Evolutionary conservation across 2,113 vertebrate species (phyloP).

Genomic region (Mesembrinibis cayennensis): DNA sequence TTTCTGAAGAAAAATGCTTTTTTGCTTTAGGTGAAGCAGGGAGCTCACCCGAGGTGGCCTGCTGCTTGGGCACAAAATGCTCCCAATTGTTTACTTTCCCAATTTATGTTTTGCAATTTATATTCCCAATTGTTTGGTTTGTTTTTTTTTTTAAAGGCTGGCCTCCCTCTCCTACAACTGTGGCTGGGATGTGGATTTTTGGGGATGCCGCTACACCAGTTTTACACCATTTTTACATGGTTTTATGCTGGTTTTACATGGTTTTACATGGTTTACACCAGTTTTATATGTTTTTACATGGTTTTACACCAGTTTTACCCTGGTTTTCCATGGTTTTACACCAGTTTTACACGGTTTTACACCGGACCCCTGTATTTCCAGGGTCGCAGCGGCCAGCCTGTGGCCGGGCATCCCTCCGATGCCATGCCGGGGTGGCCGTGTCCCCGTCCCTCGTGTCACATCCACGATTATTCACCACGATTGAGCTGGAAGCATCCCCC

Average conservation of each 20-base stretch:
- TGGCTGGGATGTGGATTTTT: not conserved
- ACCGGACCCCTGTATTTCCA: not conserved
- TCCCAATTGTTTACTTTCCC: not conserved
- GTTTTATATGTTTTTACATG: not conserved
- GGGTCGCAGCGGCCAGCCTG: not conserved
- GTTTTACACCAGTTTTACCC: not conserved
- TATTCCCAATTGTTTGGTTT: no score
- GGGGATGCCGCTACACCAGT: not conserved
- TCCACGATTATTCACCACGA: not conserved
- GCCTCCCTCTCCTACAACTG: not conserved
- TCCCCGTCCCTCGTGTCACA: not conserved
- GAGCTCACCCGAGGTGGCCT: accelerated
- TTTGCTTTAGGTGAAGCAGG: not conserved
- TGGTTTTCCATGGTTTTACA: not conserved
- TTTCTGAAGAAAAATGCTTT: not conserved
- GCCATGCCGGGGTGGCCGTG: not conserved
- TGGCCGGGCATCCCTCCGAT: not conserved
- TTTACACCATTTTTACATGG: no score
- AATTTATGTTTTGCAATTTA: no score
- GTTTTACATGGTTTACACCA: not conserved
- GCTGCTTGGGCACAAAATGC: not conserved
- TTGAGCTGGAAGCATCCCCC: not conserved
- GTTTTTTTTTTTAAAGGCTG: not conserved
- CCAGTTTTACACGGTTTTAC: no score
- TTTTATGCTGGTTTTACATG: no score